Conservation (phyloP, 1,140 invertebrate genomes). For the Lordiphosa collinella region DNA sequence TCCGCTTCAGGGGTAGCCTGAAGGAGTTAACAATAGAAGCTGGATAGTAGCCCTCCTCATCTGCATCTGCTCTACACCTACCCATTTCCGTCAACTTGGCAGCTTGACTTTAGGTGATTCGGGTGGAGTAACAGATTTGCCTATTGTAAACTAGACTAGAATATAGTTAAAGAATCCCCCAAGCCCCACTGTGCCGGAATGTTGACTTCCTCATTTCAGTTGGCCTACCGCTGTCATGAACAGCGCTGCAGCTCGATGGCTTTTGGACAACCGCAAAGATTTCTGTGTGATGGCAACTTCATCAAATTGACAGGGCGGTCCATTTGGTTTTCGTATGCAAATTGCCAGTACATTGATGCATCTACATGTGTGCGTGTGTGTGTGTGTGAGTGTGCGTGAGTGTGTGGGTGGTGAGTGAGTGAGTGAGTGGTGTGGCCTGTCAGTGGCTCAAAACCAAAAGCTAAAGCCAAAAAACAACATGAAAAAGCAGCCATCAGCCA, state of each 20-base stretch:
- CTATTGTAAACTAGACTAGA: no score
- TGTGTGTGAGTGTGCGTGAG: conserved; percentile 5
- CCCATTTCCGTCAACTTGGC: no score
- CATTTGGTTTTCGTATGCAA: conserved; percentile 48
- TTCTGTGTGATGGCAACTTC: conserved; percentile 25
- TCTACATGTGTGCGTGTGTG: conserved; percentile 2
- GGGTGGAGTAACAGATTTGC: no score
- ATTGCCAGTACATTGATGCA: conserved; percentile 26
- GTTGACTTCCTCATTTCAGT: neutral
- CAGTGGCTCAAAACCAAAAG: conserved; percentile 43
- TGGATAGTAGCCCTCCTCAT: no score
- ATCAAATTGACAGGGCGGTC: conserved; percentile 43
- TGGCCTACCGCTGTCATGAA: neutral
- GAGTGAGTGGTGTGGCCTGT: conserved; percentile 30
- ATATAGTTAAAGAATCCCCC: no score
- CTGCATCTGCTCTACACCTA: no score
- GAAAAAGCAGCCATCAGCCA: conserved; percentile 41
- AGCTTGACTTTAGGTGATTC: no score
- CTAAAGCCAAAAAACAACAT: conserved; percentile 51
- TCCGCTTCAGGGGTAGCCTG: no score
- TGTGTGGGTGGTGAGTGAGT: conserved; percentile 6
- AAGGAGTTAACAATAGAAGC: no score
- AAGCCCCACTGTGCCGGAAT: neutral
- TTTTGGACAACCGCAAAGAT: neutral
- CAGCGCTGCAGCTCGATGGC: neutral